Percentiles rank a stretch among this genome's conserved stretches.
phyloP scores from a whole-genome alignment of 1,140 invertebrate species.

The Zaprionus gabonicus region DNA sequence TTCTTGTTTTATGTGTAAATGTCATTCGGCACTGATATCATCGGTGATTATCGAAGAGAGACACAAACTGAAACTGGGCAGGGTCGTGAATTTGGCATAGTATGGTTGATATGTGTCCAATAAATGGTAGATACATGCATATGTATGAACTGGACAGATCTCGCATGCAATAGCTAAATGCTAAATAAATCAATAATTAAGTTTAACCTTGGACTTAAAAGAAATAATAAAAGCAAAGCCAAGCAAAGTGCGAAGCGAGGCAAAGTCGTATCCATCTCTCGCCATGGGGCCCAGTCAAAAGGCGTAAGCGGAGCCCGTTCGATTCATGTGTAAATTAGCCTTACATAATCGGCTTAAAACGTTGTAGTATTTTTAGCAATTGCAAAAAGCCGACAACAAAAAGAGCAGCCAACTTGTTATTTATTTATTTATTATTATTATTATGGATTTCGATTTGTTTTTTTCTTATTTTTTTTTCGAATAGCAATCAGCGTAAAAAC shows the following conservation, averaged over 20 bases:
- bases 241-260: slow-evolving; percentile 9
- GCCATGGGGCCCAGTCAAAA: slow-evolving; percentile 46
- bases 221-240: slow-evolving; percentile 76
- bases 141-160: slow-evolving; percentile 26
- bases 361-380: slow-evolving; percentile 75
- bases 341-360: slow-evolving; percentile 77
- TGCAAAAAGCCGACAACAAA: slow-evolving; percentile 68
- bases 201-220: slow-evolving; percentile 81
- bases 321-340: slow-evolving; percentile 82
- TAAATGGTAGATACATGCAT: slow-evolving; percentile 27
- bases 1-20: slow-evolving; percentile 45
- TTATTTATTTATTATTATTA: slow-evolving; percentile 45
- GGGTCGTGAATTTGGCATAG: slow-evolving; percentile 37
- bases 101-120: slow-evolving; percentile 6
- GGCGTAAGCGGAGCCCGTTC: slow-evolving; percentile 51
- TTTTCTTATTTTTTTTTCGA: slow-evolving; percentile 2
- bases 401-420: slow-evolving; percentile 43
- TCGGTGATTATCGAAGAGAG: background rate
- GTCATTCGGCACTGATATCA: slow-evolving; percentile 41
- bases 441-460: slow-evolving; percentile 8
- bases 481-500: slow-evolving; percentile 57
- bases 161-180: slow-evolving; percentile 61
- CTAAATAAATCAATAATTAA: slow-evolving; percentile 79
- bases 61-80: slow-evolving; percentile 24
- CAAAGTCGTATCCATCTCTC: slow-evolving; percentile 6